Base-by-base conservation (phyloP, 1,140 invertebrate species). In the Eriosoma lanigerum region DNA sequence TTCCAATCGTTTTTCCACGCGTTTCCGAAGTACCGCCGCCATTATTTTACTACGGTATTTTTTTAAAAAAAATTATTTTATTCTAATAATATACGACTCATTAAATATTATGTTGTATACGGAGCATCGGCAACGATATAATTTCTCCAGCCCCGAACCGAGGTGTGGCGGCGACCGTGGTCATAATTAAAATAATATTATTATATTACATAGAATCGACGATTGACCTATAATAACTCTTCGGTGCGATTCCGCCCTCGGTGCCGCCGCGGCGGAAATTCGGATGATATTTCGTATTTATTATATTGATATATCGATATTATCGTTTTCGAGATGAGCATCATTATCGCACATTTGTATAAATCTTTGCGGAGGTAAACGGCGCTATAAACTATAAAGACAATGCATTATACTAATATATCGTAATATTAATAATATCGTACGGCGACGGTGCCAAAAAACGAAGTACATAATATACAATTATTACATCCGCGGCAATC, bases 221-320 rank as follows among this genome's bases (percentile, higher is more conserved):
- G 66, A 70, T 70, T 70, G 44, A 70, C 66, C 66, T 46, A 50
- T 70, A 70, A 70, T 70, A 70, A 70, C 46, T 70, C 66, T 70
- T 70, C 44, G 46, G 21, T 21, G 17, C n/a, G 66, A 70, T 70
- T 70, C 17, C 21, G 44, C 66, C 66, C 66, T 70, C 66, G 66
- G 66, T 70, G 66, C 66, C 56, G 56, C 52, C 64, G 56, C 52
- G 38, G 64, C 32, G n/a, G 64, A 68, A 46, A 68, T 46, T 68
- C 64, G 21, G 12, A 66, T 44, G 52, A 64, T 38, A 64, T 3
- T 19, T 9, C 38, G 38, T 48, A 17, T 46, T 66, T 54, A 54
- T 15, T n/a, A 19, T 54, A 54, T 54, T n/a, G 8, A 38, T 8
- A 38, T 38, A 4, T 38, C 32, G 32, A n/a, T 38, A 38, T 38